Evolutionary conservation across 2,888 invertebrate species (phyloP).

Genomic region (Steinernema carpocapsae): DNA sequence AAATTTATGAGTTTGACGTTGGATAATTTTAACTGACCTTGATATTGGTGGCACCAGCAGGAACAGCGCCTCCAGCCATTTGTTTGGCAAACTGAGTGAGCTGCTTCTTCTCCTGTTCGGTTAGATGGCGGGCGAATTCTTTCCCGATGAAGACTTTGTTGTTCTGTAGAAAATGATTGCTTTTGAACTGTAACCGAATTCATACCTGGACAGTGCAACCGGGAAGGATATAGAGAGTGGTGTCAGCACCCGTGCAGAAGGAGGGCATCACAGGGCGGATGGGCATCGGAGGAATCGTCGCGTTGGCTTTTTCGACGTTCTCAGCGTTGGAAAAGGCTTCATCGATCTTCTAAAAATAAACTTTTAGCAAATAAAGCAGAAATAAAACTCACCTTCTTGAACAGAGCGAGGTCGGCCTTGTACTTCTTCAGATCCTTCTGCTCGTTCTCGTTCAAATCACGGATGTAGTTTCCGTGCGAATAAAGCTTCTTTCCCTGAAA

Average conservation of each 20-base stretch:
- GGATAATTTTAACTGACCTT: too few relatives aligned
- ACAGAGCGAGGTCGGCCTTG: slow-evolving; percentile 58
- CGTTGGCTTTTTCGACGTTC: slow-evolving; percentile 53
- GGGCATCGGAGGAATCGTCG: slow-evolving; percentile 60
- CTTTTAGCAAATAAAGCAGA: not conserved
- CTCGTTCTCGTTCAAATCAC: slow-evolving; percentile 58
- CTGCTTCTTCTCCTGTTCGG: slow-evolving; percentile 57
- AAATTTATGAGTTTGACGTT: too few relatives aligned
- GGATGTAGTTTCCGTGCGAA: slow-evolving; percentile 64
- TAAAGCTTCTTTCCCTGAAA: slow-evolving; percentile 61
- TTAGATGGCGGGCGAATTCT: slow-evolving; percentile 60
- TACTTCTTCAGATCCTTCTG: slow-evolving; percentile 58
- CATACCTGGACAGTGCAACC: slow-evolving; percentile 64
- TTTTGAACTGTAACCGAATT: not conserved
- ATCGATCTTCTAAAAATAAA: slow-evolving; percentile 56
- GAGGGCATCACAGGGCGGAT: slow-evolving; percentile 58
- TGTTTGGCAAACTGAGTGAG: slow-evolving; percentile 57
- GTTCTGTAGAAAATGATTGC: slow-evolving; percentile 55
- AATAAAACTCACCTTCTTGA: slow-evolving; percentile 54
- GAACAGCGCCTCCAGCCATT: slow-evolving; percentile 41
- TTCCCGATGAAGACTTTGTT: slow-evolving; percentile 64
- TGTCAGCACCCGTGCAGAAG: slow-evolving; percentile 63
- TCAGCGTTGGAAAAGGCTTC: slow-evolving; percentile 63
- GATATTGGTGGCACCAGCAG: not conserved
- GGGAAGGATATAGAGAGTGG: slow-evolving; percentile 62